Evolutionary conservation across 1,140 invertebrate genomes (phyloP), one percentile per base, ranked within the genome.

Genomic region (Anthonomus grandis): DNA sequence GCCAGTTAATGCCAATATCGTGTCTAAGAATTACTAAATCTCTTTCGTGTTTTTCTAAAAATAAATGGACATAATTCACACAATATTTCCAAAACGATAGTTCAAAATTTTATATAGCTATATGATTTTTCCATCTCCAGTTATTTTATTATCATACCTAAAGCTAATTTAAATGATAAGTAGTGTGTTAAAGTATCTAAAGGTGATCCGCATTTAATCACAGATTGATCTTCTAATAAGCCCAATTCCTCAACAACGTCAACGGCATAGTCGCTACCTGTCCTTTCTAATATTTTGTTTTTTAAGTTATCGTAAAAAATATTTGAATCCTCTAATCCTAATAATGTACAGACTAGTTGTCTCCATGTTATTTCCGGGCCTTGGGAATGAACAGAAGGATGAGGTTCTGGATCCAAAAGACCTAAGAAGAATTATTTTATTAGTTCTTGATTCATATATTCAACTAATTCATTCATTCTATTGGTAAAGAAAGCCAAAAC

Each of bases 361-460:
- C 91, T 83, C 97, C 97, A 99, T 4, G 95, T 97, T 4, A 98
- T 88, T 57, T 96, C 91, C 1, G 96, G 95, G 49, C 96, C 97
- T 65, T 89, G 90, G 0, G 90, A 89, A 75, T 99, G 96, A 2
- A 99, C 78, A 64, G 84, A 81, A 0, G 95, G 87, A 77, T 95
- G 87, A 6, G 86, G 85, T 62, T 90, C 86, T 0, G 86, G 81
- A 73, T 93, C 89, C n/a, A 99, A 81, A 1, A 98, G 76, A 0
- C 95, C 94, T 58, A 48, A 27, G 41, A 50, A 24, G n/a, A 45
- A 9, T 2, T 19, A 1, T 13, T 18, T 23, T 52, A 22, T 8
- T n/a, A n/a, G n/a, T n/a, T n/a, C n/a, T 31, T 31, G 27, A 31
- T 31, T 31, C 27, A 15, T n/a, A 15, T 39, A 39, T 39, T 9